Conservation (phyloP, 2,113 vertebrate species). For the Nerophis ophidion region DNA sequence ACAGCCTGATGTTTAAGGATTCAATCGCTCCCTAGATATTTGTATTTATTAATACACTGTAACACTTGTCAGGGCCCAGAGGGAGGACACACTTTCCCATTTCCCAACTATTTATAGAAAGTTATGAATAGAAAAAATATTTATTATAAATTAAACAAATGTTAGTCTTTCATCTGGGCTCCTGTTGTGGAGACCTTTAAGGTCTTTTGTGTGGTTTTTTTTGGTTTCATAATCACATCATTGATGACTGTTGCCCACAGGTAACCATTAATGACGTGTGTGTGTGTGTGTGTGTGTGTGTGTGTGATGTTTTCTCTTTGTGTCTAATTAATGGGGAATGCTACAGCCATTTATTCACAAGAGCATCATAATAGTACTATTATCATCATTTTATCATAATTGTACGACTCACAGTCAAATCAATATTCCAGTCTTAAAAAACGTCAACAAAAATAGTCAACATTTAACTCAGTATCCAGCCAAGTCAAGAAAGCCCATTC, state of each 20-base stretch:
- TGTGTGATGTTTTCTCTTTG: constrained; percentile 46
- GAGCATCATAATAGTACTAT: background rate
- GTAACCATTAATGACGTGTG: constrained; percentile 73
- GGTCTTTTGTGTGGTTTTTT: constrained; percentile 18
- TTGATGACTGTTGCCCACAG: constrained; percentile 74
- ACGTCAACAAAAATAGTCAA: background rate
- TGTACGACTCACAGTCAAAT: background rate
- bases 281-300: constrained; percentile 40
- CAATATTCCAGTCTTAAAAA: too few species aligned
- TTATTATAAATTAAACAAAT: too few species aligned
- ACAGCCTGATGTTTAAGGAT: constrained; percentile 45
- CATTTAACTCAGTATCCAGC: background rate
- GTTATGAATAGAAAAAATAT: too few species aligned
- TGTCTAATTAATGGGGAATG: constrained; percentile 81
- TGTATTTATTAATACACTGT: constrained; percentile 48
- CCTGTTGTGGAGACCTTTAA: constrained; percentile 39
- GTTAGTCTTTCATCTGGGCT: constrained; percentile 68
- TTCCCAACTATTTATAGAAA: background rate
- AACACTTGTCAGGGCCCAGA: constrained; percentile 63
- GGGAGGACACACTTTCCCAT: constrained; percentile 51
- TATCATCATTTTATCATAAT: background rate
- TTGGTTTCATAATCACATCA: constrained; percentile 61
- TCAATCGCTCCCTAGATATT: constrained; percentile 66
- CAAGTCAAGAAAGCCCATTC: constrained; percentile 50
- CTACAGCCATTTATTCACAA: constrained; percentile 61